A percentile compares a stretch with the other conserved stretches of the same genome.
These are phyloP conservation scores for Lasioglossum lativentre DNA, from an alignment of 2,888 invertebrate genomes.

Conservation along the genomic window DNA sequence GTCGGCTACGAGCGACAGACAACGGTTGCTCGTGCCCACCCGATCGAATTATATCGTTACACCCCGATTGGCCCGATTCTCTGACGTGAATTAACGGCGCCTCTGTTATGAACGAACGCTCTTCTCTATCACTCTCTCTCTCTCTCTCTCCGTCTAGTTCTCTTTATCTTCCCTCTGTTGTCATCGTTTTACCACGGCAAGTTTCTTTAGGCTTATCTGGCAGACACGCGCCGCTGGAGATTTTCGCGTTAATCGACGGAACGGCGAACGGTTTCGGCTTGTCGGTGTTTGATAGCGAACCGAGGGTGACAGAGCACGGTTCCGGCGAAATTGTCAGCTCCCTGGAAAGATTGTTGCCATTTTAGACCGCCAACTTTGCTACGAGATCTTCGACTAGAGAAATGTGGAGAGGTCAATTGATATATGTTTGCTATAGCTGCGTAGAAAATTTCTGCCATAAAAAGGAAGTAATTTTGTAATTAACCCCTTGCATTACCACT, in stretches of 20 bases:
- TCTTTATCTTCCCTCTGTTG: not conserved
- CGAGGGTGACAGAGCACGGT: not conserved
- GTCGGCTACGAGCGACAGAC: constrained; percentile 20
- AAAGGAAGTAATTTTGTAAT: too few relatives aligned
- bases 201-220: constrained; percentile 33
- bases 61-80: constrained; percentile 54
- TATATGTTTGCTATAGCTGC: too few relatives aligned
- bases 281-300: not conserved
- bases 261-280: not conserved
- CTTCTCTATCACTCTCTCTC: not conserved
- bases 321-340: not conserved
- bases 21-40: constrained; percentile 25
- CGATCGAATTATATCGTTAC: constrained; percentile 69
- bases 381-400: too few relatives aligned
- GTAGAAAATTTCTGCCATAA: too few relatives aligned
- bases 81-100: constrained; percentile 38
- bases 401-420: too few relatives aligned
- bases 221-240: constrained; percentile 31
- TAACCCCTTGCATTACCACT: too few relatives aligned
- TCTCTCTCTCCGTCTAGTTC: not conserved
- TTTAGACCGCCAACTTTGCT: not conserved
- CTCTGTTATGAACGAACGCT: constrained; percentile 5
- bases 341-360: not conserved
- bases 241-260: not conserved
- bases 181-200: not conserved